Percentiles rank a stretch among this genome's conserved stretches.
These are phyloP conservation scores for Neocrepidodera transversa DNA, from an alignment of 2,888 invertebrate genomes.

Conservation along the genomic window DNA sequence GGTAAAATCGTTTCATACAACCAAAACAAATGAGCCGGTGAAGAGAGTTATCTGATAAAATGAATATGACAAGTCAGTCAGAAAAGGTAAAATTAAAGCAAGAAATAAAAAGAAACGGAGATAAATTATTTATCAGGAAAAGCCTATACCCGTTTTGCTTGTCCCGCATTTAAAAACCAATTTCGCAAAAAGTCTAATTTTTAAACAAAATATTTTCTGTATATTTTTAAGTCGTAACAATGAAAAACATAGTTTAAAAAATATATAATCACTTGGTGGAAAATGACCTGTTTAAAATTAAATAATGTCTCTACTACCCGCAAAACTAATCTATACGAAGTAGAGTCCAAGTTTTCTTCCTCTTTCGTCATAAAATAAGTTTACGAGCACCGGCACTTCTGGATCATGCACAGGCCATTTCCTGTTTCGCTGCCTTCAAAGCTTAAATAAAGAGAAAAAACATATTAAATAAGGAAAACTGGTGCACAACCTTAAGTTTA, in stretches of 20 bases:
- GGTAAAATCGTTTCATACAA: no score
- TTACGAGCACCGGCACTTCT: conserved; percentile 13
- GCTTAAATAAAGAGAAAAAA: conserved; percentile 56
- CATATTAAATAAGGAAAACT: no score
- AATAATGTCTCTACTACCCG: neutral
- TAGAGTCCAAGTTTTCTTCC: neutral
- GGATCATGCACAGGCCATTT: conserved; percentile 64
- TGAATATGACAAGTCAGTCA: no score
- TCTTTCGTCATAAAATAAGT: conserved; percentile 8
- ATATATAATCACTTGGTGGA: neutral
- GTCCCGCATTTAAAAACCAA: no score
- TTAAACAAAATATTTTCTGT: neutral
- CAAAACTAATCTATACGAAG: conserved; percentile 6
- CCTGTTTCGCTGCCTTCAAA: conserved; percentile 64
- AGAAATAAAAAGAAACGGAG: no score
- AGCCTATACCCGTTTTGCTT: no score
- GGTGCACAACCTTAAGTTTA: no score
- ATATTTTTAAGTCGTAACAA: neutral
- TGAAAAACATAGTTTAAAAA: neutral
- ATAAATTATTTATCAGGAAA: no score
- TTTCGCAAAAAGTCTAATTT: no score
- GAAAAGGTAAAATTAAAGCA: no score
- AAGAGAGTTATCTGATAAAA: no score
- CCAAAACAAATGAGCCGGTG: no score
- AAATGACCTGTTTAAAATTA: conserved; percentile 9